Evolutionary conservation across 2,113 vertebrate species (phyloP).

Genomic region (Dendropsophus ebraccatus): DNA sequence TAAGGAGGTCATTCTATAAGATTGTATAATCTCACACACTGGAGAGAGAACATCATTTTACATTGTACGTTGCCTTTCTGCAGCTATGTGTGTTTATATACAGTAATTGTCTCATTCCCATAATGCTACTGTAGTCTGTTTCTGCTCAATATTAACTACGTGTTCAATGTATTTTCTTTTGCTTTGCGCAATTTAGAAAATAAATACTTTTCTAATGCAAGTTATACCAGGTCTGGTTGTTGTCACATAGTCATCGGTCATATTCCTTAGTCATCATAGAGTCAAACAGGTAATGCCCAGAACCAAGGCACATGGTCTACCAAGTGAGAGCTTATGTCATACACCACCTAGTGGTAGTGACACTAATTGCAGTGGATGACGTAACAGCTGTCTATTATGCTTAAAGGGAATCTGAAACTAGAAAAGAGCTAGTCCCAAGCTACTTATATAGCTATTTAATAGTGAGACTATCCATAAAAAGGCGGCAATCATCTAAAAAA

Average conservation of each 20-base stretch:
- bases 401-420: no score
- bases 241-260: neutral
- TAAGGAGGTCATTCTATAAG: neutral
- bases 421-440: no score
- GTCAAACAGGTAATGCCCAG: neutral
- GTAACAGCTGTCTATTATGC: neutral
- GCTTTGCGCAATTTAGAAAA: conserved; percentile 20
- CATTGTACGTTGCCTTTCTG: neutral
- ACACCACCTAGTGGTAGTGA: neutral
- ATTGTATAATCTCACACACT: neutral
- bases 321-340: neutral
- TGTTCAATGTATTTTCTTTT: neutral
- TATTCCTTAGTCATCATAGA: neutral
- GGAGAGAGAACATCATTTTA: neutral
- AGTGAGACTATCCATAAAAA: no score
- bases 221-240: neutral
- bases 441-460: no score
- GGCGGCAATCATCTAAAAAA: no score
- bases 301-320: neutral
- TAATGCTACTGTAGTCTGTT: neutral
- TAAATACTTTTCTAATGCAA: conserved; percentile 41
- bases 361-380: no score
- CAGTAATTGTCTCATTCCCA: neutral
- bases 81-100: neutral
- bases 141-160: neutral